Percentiles rank a stretch among this genome's conserved stretches.
These are phyloP conservation scores for Drosophila busckii DNA, from an alignment of 1,140 invertebrate genomes.

Conservation along the genomic window DNA sequence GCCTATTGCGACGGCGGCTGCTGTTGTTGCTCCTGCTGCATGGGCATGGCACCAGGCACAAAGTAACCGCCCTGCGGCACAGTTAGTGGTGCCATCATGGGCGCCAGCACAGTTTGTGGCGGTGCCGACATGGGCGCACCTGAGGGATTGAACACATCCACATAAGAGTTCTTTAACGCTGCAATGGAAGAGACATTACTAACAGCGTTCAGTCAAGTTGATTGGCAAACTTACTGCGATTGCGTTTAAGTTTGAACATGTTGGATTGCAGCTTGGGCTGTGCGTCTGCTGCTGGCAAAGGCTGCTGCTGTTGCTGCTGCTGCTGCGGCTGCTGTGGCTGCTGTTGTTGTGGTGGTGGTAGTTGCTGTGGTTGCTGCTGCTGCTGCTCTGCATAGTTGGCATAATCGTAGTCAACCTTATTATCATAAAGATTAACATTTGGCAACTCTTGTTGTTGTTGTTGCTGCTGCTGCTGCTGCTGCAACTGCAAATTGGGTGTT, in stretches of 20 bases:
- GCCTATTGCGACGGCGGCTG: constrained; percentile 16
- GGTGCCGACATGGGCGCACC: constrained; percentile 79
- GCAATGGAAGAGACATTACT: constrained; percentile 29
- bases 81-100: constrained; percentile 78
- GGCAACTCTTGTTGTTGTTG: constrained; percentile 18
- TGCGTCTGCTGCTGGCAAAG: constrained; percentile 59
- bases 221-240: constrained; percentile 82
- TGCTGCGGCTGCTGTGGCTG: constrained; percentile 20
- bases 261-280: constrained; percentile 81
- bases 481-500: constrained; percentile 15
- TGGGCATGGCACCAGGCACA: constrained; percentile 62
- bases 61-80: constrained; percentile 77
- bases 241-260: constrained; percentile 88
- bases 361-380: constrained; percentile 12
- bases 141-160: constrained; percentile 90
- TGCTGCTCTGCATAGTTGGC: constrained; percentile 7
- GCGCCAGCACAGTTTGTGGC: constrained; percentile 79
- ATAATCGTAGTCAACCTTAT: constrained; percentile 26
- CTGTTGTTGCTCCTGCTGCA: constrained; percentile 36
- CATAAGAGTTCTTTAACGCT: constrained; percentile 89
- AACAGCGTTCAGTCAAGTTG: background rate
- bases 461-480: background rate
- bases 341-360: constrained; percentile 5
- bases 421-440: constrained; percentile 21
- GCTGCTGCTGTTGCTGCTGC: constrained; percentile 16